phyloP scores from a whole-genome alignment of 2,888 invertebrate genomes.

The Rhamnusium bicolor region DNA sequence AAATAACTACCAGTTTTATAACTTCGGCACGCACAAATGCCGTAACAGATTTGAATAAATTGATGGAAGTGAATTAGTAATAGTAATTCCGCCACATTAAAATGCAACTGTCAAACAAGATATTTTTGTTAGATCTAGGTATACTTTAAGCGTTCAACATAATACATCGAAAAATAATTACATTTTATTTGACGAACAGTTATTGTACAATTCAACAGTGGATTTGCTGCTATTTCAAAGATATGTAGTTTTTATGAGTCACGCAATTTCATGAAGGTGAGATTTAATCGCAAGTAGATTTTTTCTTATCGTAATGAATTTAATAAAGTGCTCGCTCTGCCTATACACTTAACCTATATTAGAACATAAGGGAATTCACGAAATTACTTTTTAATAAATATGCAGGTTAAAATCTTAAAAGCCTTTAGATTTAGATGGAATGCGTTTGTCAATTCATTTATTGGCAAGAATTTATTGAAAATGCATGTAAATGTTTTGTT shows the following conservation, averaged over 20 bases:
- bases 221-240: conserved; percentile 12
- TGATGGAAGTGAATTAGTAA: conserved; percentile 8
- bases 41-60: conserved; percentile 20
- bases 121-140: conserved; percentile 2
- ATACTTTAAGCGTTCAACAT: conserved; percentile 8
- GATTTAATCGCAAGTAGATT: conserved; percentile 20
- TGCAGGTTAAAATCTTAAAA: conserved; percentile 13
- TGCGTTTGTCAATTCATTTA: background rate
- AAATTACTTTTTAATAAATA: background rate
- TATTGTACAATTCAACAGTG: background rate
- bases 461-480: background rate
- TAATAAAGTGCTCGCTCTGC: conserved; percentile 4
- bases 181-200: conserved; percentile 8
- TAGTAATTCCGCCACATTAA: background rate
- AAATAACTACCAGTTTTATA: conserved; percentile 17
- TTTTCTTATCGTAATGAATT: conserved; percentile 23
- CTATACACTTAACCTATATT: background rate
- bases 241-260: conserved; percentile 22
- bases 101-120: conserved; percentile 14
- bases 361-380: background rate
- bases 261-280: conserved; percentile 16
- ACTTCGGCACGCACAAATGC: conserved; percentile 21
- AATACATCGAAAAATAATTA: conserved; percentile 25
- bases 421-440: conserved; percentile 3
- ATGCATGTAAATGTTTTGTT: background rate